These are phyloP conservation scores for Thripadectes ignobilis DNA, from an alignment of 2,797 vertebrate species.

Conservation along the genomic window DNA sequence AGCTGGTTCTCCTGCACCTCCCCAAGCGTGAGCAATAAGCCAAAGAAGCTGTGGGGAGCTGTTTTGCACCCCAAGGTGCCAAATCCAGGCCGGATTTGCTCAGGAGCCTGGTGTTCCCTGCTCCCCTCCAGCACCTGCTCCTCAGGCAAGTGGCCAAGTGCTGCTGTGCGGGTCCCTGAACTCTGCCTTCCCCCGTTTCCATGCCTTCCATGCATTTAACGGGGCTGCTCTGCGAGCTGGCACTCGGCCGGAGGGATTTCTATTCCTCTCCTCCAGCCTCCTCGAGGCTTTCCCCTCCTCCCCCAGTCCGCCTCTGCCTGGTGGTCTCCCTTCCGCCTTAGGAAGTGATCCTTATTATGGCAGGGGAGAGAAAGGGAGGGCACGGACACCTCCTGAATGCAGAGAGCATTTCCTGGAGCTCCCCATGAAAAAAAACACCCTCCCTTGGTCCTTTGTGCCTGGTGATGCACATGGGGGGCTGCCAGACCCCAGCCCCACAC, in stretches of 20 bases:
- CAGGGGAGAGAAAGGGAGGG: slow-evolving; percentile 32
- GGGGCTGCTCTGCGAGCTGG: slow-evolving; percentile 67
- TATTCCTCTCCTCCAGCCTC: slow-evolving; percentile 37
- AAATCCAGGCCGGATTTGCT: slow-evolving; percentile 73
- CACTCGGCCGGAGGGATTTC: slow-evolving; percentile 52
- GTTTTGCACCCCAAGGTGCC: not conserved
- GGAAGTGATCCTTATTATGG: slow-evolving; percentile 35
- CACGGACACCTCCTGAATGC: slow-evolving; percentile 58
- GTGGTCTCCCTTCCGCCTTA: slow-evolving; percentile 50
- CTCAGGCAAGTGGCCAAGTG: slow-evolving; percentile 70
- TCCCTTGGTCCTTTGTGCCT: not conserved
- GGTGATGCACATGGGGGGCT: not conserved
- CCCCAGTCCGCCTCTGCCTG: not conserved
- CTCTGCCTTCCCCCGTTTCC: slow-evolving; percentile 58
- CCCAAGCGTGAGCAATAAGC: accelerated
- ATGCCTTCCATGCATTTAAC: not conserved
- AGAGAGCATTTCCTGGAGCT: not conserved
- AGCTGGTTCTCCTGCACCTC: not conserved
- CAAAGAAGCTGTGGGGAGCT: not conserved
- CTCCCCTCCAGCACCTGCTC: slow-evolving; percentile 73
- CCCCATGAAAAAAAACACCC: not conserved
- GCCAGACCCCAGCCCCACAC: not conserved
- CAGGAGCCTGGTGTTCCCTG: slow-evolving; percentile 19
- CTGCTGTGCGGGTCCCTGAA: slow-evolving; percentile 59
- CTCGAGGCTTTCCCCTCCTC: slow-evolving; percentile 16